Evolutionary conservation across 2,888 invertebrate genomes (phyloP).

Genomic region (Ceratothoa steindachneri): DNA sequence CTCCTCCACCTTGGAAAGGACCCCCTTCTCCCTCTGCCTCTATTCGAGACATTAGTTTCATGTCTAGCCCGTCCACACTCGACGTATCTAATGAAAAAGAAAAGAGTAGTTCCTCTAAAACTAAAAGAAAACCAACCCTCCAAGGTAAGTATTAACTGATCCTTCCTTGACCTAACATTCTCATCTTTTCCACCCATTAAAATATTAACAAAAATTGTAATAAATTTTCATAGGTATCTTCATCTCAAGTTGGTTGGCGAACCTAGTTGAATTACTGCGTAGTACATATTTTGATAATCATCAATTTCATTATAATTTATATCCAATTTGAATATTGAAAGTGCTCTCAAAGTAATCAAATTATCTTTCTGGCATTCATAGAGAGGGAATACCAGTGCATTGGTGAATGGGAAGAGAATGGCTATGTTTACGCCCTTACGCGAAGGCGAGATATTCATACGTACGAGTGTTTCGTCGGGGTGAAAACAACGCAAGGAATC

Average conservation of each 20-base stretch:
- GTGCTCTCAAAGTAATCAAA: no score
- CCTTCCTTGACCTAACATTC: no score
- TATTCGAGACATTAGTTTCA: not conserved
- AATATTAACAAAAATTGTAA: no score
- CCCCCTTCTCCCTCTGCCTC: not conserved
- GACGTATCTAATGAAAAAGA: not conserved
- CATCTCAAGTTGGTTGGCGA: no score
- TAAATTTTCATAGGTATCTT: no score
- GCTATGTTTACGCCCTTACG: constrained; percentile 63
- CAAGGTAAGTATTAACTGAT: not conserved
- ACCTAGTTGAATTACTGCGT: no score
- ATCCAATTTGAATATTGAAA: no score
- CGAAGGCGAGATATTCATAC: constrained; percentile 61
- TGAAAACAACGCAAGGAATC: constrained; percentile 60
- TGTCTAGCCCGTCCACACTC: not conserved
- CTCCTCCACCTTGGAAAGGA: not conserved
- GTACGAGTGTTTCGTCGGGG: constrained; percentile 66
- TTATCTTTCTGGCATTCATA: no score
- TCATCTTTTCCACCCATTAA: no score
- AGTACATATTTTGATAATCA: no score
- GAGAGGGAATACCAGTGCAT: constrained; percentile 64
- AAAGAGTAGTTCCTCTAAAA: not conserved
- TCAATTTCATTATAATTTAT: no score
- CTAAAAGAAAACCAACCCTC: not conserved
- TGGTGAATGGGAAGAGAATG: constrained; percentile 64